Base-by-base conservation (phyloP, 1,140 invertebrate genomes). In the Pantala flavescens region DNA sequence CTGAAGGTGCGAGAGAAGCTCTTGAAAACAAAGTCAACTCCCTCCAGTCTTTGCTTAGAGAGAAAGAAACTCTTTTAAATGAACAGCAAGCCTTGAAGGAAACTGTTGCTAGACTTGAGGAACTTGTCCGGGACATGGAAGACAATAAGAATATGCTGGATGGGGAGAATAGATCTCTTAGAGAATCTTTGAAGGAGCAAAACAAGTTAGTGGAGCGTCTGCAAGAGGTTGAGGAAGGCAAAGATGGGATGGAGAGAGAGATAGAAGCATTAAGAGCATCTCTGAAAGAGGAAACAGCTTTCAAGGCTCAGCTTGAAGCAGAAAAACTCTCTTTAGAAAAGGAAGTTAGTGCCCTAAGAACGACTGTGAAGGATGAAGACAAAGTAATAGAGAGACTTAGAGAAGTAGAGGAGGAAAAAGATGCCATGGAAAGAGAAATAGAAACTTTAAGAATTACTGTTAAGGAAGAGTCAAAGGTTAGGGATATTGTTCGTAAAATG, bases 201-300 rank as follows among this genome's bases (percentile, higher is more conserved):
- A 63, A 63, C 49, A 63, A 63, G n/a, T 3, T 63, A 5, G 1
- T 63, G 49, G 49, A 63, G 49, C 14, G 49, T 1, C 49, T 63
- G 3, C 49, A 19, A 14, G 49, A 63, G 49, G 49, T 63, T 7
- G 49, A 63, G 49, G 49, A 63, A 63, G 49, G 49, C 1, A 63
- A 63, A 63, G 49, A 63, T 63, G 49, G 49, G n/a, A 63, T 63
- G 49, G 49, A 63, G n/a, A 63, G 49, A 63, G 49, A 63, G n/a
- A 63, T 63, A 7, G 49, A 63, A 63, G 49, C n/a, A 16, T 21
- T 63, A 12, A 63, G 49, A 21, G 49, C 49, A 7, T 63, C 49
- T 63, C n/a, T 63, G 49, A 63, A 63, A 21, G 49, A 63, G 12
- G 49, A 63, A 63, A 21, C 16, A 19, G 14, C 49, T 19, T 1